phyloP scores from a whole-genome alignment of 1,140 invertebrate species.

The Eupeodes corollae region DNA sequence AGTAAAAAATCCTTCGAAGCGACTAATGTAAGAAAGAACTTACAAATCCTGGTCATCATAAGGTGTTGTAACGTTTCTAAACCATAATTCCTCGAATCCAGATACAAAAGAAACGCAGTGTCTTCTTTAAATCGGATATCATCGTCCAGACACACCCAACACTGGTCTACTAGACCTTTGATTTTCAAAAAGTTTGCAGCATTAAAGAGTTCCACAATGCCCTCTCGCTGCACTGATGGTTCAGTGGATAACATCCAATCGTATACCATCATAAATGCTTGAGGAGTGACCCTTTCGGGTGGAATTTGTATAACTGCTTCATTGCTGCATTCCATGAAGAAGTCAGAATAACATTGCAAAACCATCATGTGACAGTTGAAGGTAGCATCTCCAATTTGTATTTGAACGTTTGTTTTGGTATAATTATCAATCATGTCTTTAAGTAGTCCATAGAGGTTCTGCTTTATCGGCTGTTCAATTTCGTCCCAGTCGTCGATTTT shows the following conservation, averaged over 20 bases:
- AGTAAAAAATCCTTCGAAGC: conserved; percentile 56
- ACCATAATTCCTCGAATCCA: conserved; percentile 43
- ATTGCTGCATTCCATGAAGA: conserved; percentile 13
- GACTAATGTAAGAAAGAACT: conserved; percentile 59
- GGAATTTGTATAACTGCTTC: conserved; percentile 2
- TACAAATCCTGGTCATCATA: conserved; percentile 59
- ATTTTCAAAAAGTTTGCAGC: conserved; percentile 53
- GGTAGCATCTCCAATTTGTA: conserved; percentile 21
- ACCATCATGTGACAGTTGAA: conserved; percentile 30
- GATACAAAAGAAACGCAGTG: conserved; percentile 54
- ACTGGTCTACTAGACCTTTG: conserved; percentile 59
- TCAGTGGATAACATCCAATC: conserved; percentile 63
- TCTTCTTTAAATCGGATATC: conserved; percentile 54
- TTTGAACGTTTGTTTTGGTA: conserved; percentile 21
- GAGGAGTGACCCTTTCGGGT: conserved; percentile 38
- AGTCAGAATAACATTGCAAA: conserved; percentile 25
- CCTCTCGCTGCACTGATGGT: conserved; percentile 47
- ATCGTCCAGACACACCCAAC: conserved; percentile 59
- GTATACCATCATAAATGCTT: conserved; percentile 56
- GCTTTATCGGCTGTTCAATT: conserved; percentile 16
- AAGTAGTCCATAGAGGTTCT: conserved; percentile 10
- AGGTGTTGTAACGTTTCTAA: conserved; percentile 33
- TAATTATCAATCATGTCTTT: conserved; percentile 25
- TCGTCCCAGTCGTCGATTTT: conserved; percentile 11
- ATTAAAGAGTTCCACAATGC: conserved; percentile 55